A percentile compares a stretch with the other conserved stretches of the same genome.
These are phyloP conservation scores for Ceyx melanurus DNA, from an alignment of 2,113 vertebrate genomes.

Conservation along the genomic window DNA sequence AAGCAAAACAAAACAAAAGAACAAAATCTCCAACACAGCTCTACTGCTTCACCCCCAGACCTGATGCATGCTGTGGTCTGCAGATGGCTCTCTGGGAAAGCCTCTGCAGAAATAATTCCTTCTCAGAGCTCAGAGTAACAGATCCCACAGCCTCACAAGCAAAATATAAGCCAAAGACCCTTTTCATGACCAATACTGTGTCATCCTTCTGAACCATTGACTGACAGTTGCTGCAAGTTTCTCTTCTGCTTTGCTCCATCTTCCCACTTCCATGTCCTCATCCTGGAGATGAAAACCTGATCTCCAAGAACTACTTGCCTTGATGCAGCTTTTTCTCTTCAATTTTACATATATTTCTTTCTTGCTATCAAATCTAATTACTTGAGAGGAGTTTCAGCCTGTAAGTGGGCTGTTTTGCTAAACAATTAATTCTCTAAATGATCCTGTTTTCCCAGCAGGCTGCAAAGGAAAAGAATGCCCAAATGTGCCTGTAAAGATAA, in stretches of 20 bases:
- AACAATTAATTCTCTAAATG: background rate
- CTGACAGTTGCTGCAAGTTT: background rate
- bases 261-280: background rate
- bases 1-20: too few relatives aligned
- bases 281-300: background rate
- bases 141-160: background rate
- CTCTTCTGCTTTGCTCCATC: background rate
- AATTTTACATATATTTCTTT: background rate
- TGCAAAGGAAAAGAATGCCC: background rate
- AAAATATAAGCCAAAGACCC: background rate
- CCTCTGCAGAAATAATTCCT: background rate
- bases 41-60: background rate
- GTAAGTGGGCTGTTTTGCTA: background rate
- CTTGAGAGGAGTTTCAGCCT: background rate
- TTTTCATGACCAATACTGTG: background rate
- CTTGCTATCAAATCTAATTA: background rate
- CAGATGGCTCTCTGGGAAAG: background rate
- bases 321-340: background rate
- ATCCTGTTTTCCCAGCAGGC: background rate
- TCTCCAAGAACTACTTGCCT: background rate
- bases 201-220: background rate
- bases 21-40: background rate
- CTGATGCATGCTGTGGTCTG: background rate
- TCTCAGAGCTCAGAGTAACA: background rate
- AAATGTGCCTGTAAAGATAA: background rate